These are phyloP conservation scores for Acholoe squamosa DNA, from an alignment of 2,888 invertebrate genomes.

Conservation along the genomic window DNA sequence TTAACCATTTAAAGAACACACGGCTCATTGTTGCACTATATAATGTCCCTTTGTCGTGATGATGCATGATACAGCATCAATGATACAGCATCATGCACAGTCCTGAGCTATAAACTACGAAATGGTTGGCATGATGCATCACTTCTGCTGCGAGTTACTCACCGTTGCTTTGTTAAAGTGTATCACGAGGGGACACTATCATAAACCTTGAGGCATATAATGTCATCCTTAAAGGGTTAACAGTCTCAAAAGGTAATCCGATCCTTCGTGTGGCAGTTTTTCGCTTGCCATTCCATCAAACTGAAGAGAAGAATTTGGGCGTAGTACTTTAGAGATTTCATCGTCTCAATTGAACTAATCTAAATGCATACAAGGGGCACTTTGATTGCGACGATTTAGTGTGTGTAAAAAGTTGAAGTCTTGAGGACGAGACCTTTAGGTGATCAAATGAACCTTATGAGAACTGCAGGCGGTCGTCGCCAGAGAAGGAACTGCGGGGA, in stretches of 20 bases:
- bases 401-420: not conserved
- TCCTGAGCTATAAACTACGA: too few species aligned
- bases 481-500: not conserved
- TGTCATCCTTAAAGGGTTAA: not conserved
- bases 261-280: not conserved
- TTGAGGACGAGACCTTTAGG: not conserved
- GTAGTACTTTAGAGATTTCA: slow-evolving; percentile 35
- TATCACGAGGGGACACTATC: too few species aligned
- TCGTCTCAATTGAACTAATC: slow-evolving; percentile 45
- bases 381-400: not conserved
- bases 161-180: too few species aligned
- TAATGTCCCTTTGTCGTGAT: too few species aligned
- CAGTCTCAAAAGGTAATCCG: not conserved
- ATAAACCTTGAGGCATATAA: too few species aligned
- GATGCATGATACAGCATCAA: too few species aligned
- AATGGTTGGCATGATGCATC: too few species aligned
- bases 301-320: not conserved
- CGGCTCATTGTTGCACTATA: too few species aligned
- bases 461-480: slow-evolving; percentile 15
- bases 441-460: not conserved
- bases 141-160: too few species aligned
- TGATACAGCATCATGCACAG: too few species aligned
- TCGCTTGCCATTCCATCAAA: not conserved
- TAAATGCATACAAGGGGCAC: slow-evolving; percentile 27
- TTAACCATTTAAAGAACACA: too few species aligned